Percentiles rank a stretch among this genome's conserved stretches.
These are phyloP conservation scores for Gambusia affinis DNA, from an alignment of 2,113 vertebrate species.

Conservation along the genomic window DNA sequence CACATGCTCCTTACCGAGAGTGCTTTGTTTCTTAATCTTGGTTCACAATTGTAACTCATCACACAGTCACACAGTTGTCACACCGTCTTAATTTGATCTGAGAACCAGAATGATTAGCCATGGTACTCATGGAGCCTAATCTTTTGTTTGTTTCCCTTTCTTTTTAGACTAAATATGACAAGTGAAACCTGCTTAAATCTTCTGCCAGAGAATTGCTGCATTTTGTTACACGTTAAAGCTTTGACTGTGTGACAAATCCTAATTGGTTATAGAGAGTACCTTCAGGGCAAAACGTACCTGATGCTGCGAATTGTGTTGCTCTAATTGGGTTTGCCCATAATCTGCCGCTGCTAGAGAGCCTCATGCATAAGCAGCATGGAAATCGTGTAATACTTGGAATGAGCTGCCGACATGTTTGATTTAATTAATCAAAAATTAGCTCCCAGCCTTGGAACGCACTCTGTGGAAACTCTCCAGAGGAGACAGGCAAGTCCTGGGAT, in stretches of 20 bases:
- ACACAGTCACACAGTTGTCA: slow-evolving; percentile 53
- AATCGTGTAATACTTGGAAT: slow-evolving; percentile 74
- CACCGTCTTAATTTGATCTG: slow-evolving; percentile 39
- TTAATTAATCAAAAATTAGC: slow-evolving; percentile 80
- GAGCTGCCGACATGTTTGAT: slow-evolving; percentile 78
- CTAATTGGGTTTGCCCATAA: slow-evolving; percentile 79
- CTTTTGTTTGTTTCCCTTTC: slow-evolving; percentile 70
- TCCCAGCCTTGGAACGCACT: slow-evolving; percentile 68
- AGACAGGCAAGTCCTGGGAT: slow-evolving; percentile 58
- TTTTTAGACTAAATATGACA: slow-evolving; percentile 69
- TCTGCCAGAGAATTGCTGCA: slow-evolving; percentile 57
- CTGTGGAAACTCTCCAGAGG: slow-evolving; percentile 61
- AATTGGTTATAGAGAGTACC: slow-evolving; percentile 76
- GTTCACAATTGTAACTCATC: slow-evolving; percentile 26
- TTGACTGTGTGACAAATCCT: slow-evolving; percentile 78
- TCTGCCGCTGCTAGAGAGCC: slow-evolving; percentile 68
- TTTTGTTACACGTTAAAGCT: slow-evolving; percentile 61
- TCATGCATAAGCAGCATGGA: slow-evolving; percentile 71
- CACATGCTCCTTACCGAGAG: not conserved
- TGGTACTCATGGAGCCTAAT: slow-evolving; percentile 40
- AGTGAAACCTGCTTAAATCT: slow-evolving; percentile 64
- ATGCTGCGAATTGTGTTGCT: slow-evolving; percentile 73
- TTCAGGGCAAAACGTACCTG: slow-evolving; percentile 75
- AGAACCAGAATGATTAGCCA: slow-evolving; percentile 56
- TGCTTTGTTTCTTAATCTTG: slow-evolving; percentile 46